Evolutionary conservation across 2,797 vertebrate species (phyloP).

Genomic region (Dallia pectoralis): DNA sequence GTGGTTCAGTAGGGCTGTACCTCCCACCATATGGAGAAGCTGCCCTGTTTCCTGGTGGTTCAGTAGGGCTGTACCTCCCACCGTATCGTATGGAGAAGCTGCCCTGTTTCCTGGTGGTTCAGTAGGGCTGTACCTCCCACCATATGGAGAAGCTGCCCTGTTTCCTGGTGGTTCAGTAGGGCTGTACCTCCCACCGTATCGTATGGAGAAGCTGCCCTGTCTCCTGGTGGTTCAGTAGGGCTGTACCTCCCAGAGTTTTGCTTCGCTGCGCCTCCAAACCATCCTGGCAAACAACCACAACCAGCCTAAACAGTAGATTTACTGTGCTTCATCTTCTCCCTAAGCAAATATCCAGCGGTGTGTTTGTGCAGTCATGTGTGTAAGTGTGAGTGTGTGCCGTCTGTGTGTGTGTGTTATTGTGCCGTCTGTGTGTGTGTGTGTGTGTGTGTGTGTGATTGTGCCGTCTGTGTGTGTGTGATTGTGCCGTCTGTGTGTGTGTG

Average conservation of each 20-base stretch:
- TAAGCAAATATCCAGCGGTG: slow-evolving; percentile 70
- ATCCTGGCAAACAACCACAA: slow-evolving; percentile 63
- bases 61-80: slow-evolving; percentile 50
- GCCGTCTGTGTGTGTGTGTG: too few species aligned
- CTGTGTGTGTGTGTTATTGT: too few species aligned
- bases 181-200: slow-evolving; percentile 49
- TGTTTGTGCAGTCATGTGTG: background rate
- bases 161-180: slow-evolving; percentile 49
- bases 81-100: background rate
- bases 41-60: slow-evolving; percentile 43
- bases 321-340: slow-evolving; percentile 55
- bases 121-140: slow-evolving; percentile 50
- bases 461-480: too few species aligned
- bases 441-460: background rate
- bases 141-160: background rate
- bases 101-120: slow-evolving; percentile 42
- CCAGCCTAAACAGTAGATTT: slow-evolving; percentile 54
- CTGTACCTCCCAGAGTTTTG: slow-evolving; percentile 53
- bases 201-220: background rate
- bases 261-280: slow-evolving; percentile 50
- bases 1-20: slow-evolving; percentile 52
- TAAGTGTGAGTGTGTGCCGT: too few species aligned
- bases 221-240: slow-evolving; percentile 49
- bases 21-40: slow-evolving; percentile 24
- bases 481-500: too few species aligned